A percentile compares a stretch with the other conserved stretches of the same genome.
Evolutionary conservation across 2,113 vertebrate genomes (phyloP).

Genomic region (Hippocampus guttulatus): DNA sequence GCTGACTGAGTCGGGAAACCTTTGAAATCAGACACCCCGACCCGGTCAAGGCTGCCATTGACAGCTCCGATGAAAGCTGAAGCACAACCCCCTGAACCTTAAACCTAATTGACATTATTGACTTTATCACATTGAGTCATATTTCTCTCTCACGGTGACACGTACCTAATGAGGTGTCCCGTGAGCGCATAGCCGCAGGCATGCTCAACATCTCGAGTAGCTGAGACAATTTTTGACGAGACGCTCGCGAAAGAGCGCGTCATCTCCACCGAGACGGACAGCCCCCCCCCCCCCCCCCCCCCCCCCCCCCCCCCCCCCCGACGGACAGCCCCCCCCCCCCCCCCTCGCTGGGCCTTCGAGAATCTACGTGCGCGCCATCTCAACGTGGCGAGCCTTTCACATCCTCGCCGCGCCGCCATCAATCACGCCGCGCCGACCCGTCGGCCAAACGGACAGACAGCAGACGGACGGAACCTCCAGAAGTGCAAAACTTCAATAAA

Average conservation of each 20-base stretch:
- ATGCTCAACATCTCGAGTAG: background rate
- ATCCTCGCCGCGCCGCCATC: slow-evolving; percentile 62
- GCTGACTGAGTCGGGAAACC: no score
- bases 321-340: no score
- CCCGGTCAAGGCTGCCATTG: no score
- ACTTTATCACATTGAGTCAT: no score
- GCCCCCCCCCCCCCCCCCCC: slow-evolving; percentile 30
- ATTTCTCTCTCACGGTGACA: no score
- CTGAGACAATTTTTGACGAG: background rate
- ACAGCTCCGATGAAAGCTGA: no score
- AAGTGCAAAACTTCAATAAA: slow-evolving; percentile 69
- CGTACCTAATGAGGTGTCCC: background rate
- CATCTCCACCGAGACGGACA: slow-evolving; percentile 60
- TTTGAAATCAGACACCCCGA: no score
- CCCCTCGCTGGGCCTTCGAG: slow-evolving; percentile 61
- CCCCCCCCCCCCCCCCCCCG: slow-evolving; percentile 28
- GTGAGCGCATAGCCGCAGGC: background rate
- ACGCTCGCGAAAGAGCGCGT: slow-evolving; percentile 6
- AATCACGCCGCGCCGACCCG: slow-evolving; percentile 57
- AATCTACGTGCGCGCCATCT: slow-evolving; percentile 66
- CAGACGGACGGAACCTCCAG: slow-evolving; percentile 51
- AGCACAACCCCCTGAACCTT: no score
- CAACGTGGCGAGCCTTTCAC: slow-evolving; percentile 55
- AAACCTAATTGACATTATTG: no score
- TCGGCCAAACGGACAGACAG: background rate